A percentile compares a stretch with the other conserved stretches of the same genome.
Evolutionary conservation across 2,113 vertebrate species (phyloP).

Genomic region (Xerus inauris): DNA sequence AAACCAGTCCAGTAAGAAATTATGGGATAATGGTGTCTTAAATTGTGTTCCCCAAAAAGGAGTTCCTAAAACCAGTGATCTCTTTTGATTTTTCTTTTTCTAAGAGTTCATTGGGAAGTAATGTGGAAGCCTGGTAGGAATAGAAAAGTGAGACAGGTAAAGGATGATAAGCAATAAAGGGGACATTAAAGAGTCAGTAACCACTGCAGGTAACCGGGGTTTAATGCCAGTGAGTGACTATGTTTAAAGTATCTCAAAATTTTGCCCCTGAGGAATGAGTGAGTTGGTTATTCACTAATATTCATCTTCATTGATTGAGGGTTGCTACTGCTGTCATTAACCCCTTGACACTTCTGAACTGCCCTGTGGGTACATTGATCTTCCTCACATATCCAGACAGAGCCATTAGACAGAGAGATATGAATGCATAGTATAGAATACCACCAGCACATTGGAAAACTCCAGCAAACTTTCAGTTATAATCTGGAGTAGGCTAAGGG

Average conservation of each 20-base stretch:
- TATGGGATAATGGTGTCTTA: neutral
- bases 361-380: accelerated
- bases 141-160: neutral
- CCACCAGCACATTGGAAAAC: neutral
- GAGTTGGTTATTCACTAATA: neutral
- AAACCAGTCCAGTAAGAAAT: neutral
- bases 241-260: neutral
- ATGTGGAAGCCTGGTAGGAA: neutral
- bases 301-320: neutral
- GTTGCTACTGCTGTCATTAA: neutral
- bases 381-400: neutral
- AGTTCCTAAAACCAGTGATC: neutral
- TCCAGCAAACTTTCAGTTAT: neutral
- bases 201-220: neutral
- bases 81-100: neutral
- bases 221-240: neutral
- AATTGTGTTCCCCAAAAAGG: neutral
- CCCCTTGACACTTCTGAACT: neutral
- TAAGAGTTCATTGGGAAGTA: neutral
- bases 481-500: neutral
- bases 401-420: neutral
- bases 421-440: neutral
- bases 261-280: neutral
- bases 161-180: accelerated
- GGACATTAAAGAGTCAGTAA: neutral